These are phyloP conservation scores for Hassar affinis DNA, from an alignment of 2,113 vertebrate species.

Conservation along the genomic window DNA sequence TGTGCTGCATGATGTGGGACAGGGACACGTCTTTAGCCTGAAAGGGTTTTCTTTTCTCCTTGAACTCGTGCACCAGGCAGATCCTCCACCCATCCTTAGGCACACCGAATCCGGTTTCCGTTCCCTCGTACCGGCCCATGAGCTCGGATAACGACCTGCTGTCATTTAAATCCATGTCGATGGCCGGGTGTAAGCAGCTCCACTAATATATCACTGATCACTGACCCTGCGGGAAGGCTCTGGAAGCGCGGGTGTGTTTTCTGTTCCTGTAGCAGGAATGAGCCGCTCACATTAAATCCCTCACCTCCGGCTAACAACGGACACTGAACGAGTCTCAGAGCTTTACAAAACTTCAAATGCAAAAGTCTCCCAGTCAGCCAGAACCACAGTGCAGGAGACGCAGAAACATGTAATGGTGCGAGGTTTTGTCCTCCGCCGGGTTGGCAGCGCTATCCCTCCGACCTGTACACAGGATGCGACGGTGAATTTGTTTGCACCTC, in stretches of 20 bases:
- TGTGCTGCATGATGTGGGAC: conserved; percentile 75
- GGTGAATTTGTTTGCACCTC: neutral
- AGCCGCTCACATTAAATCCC: neutral
- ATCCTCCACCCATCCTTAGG: conserved; percentile 85
- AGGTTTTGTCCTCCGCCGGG: neutral
- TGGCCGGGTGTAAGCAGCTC: conserved; percentile 15
- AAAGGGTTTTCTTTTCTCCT: conserved; percentile 88
- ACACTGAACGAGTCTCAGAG: neutral
- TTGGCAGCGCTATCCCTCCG: neutral
- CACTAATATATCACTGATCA: neutral
- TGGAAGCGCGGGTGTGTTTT: neutral
- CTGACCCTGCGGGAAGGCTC: neutral
- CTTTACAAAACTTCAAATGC: neutral
- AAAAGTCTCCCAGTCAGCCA: neutral
- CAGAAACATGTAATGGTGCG: neutral
- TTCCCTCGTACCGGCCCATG: conserved; percentile 79
- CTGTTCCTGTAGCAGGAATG: neutral
- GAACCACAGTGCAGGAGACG: neutral
- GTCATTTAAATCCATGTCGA: conserved; percentile 64
- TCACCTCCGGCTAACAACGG: no score
- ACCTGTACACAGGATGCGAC: neutral
- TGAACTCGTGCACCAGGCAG: conserved; percentile 88
- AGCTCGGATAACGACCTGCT: conserved; percentile 69
- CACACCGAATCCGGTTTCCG: conserved; percentile 74
- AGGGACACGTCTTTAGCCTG: conserved; percentile 80